Base-by-base conservation (phyloP, 2,888 invertebrate genomes). In the Cheilosia impressa region DNA sequence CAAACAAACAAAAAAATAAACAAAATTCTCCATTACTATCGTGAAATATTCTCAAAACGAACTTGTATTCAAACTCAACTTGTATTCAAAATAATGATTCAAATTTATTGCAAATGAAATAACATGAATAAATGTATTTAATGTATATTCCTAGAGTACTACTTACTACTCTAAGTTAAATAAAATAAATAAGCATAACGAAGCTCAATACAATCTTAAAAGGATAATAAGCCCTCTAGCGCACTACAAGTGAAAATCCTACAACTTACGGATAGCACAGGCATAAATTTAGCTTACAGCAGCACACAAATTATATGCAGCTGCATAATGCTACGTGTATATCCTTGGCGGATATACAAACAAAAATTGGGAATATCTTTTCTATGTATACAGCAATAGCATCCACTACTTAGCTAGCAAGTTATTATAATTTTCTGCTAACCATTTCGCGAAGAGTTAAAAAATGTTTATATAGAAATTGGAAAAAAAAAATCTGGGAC, bases 81-180 rank as follows among this genome's bases (percentile, higher is more conserved):
- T 13, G 24, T 41, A 63, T n/a, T 17, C 34, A 66, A 65, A 47
- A 19, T n/a, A 55, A 63, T 31, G 58, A 72, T 22, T 76, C 43
- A 66, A 73, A 84, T 73, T 72, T 75, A 73, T 75, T 47, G 85
- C 85, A 85, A 85, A 84, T 71, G 72, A 85, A 68, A 69, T 79
- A 68, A 79, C 73, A 81, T 85, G 85, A 85, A 76, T 85, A 85
- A 77, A 85, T 77, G 76, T 80, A 85, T 81, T 68, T 76, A 85
- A 71, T 81, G 76, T 85, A 63, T 38, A 38, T 38, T 80, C 71
- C 52, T 57, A 85, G 62, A 66, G 66, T 58, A 57, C 72, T 68
- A 81, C 71, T 66, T 58, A 57, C 72, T 68, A 81, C 71, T 66
- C 62, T 65, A 55, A 62, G 71, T n/a, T 43, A 62, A 63, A 52